Evolutionary conservation across 2,888 invertebrate genomes (phyloP), one percentile per base, ranked within the genome.

Genomic region (Sinohyriopsis cumingii): DNA sequence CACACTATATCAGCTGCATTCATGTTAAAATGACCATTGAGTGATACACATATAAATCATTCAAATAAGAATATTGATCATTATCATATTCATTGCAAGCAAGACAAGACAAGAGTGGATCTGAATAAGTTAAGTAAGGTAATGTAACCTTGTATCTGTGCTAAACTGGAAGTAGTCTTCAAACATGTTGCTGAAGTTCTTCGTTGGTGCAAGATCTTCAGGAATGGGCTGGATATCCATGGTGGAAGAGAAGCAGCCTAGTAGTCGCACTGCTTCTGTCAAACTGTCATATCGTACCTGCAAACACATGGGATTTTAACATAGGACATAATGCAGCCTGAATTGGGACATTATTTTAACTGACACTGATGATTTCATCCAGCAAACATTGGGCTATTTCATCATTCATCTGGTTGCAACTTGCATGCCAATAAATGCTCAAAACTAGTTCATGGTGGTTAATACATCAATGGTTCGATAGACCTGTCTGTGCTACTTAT

Each of bases 241-340:
- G 22, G 80, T 84, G 63, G 74, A 78, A 55, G 86, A 83, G 77
- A 99, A 99, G 90, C 98, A 98, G 6, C 99, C 99, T 64, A 99
- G 92, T 59, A 97, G 92, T 24, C 97, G 93, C 64, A 99, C 92
- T 0, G 98, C 97, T 87, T 98, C 97, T 86, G 97, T 96, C 28
- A 99, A 91, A 81, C 96, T 97, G 59, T 96, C 95, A 91, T 95
- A 95, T 85, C 98, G 97, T 77, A 99, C 96, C 95, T 95, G 87
- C 24, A 79, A 74, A 25, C 20, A 72, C 12, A 45, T 45, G 45
- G 12, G 2, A 45, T 45, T 1, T 45, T 45, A 45, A 0, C 12
- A 45, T 45, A 18, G 57, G 57, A 61, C n/a, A 57, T 19, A 3
- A 71, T 18, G 33, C 33, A 33, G 33, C n/a, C n/a, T 57, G 19